Evolutionary conservation across 2,113 vertebrate species (phyloP).

Genomic region (Clarias batrachus): DNA sequence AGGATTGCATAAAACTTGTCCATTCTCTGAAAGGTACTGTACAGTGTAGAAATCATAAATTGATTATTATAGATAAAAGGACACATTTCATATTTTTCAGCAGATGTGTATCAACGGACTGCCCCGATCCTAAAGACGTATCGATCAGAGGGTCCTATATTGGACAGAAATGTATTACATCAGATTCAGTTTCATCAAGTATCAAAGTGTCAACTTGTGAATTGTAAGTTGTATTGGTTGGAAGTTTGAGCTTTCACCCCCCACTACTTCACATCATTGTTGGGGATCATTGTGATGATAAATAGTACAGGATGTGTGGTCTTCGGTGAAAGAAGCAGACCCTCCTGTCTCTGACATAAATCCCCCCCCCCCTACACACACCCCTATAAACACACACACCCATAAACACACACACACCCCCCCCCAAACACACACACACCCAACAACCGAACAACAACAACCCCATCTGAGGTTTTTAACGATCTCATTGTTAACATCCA

Average conservation of each 20-base stretch:
- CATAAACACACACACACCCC: not conserved
- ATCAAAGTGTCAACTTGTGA: not conserved
- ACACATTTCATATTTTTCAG: not conserved
- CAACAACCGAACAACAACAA: not conserved
- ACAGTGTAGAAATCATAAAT: not conserved
- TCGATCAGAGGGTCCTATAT: not conserved
- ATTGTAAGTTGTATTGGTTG: not conserved
- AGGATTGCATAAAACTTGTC: not conserved
- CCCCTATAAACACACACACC: not conserved
- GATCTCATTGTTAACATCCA: constrained; percentile 10
- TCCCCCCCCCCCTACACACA: not conserved
- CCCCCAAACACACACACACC: not conserved
- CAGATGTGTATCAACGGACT: not conserved
- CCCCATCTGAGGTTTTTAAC: constrained; percentile 16
- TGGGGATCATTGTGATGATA: constrained; percentile 39
- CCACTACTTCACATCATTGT: not conserved
- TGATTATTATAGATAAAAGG: not conserved
- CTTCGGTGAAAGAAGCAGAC: not conserved
- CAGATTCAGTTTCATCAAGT: not conserved
- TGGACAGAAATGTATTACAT: not conserved
- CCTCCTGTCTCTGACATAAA: not conserved
- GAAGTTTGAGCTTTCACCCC: not conserved
- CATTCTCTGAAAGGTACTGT: not conserved
- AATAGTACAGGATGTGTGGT: constrained; percentile 36
- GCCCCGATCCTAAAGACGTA: not conserved